phyloP scores from a whole-genome alignment of 2,797 vertebrate species.

The Artibeus jamaicensis region DNA sequence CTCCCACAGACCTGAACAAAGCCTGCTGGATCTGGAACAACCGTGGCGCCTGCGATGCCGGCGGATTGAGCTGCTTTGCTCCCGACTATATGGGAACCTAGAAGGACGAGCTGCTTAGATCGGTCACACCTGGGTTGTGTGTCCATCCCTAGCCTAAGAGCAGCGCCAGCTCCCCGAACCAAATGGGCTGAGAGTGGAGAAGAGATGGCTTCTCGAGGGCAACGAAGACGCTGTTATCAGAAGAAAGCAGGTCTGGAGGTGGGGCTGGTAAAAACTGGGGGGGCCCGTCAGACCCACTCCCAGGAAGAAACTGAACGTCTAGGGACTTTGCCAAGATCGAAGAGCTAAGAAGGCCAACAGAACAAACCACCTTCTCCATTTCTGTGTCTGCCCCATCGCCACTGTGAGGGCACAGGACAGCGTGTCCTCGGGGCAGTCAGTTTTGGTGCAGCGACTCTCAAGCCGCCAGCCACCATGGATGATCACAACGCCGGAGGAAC shows the following conservation, averaged over 20 bases:
- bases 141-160: not conserved
- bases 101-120: not conserved
- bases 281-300: not conserved
- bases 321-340: not conserved
- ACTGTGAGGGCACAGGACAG: too few relatives aligned
- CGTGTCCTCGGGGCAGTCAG: not conserved
- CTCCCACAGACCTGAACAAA: not conserved
- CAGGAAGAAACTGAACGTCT: not conserved
- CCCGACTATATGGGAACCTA: not conserved
- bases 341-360: not conserved
- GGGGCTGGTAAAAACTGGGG: not conserved
- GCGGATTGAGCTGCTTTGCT: not conserved
- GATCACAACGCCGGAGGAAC: constrained; percentile 55
- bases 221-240: not conserved
- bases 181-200: not conserved
- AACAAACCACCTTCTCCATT: not conserved
- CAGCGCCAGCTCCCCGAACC: not conserved
- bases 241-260: not conserved
- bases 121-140: not conserved
- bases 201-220: not conserved
- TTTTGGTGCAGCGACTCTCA: not conserved
- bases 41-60: not conserved
- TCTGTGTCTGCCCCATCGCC: not conserved
- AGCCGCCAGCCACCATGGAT: not conserved
- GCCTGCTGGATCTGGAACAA: not conserved